Percentiles rank a stretch among this genome's conserved stretches.
Evolutionary conservation across 2,888 invertebrate genomes (phyloP).

Genomic region (Hyposoter dolosus): DNA sequence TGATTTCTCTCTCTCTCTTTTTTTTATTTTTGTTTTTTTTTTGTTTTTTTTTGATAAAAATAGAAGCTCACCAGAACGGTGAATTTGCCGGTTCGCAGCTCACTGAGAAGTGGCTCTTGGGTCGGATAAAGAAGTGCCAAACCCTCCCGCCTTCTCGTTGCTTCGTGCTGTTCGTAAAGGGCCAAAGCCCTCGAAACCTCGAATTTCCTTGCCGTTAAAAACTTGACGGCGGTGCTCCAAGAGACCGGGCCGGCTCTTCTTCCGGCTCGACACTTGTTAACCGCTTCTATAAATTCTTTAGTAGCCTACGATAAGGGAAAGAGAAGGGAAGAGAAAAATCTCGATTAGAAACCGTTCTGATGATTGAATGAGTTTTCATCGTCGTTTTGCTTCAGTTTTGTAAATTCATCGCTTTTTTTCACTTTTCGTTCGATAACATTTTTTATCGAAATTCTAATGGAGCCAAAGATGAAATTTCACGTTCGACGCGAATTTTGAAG

Average conservation of each 20-base stretch:
- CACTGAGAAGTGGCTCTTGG: constrained; percentile 93
- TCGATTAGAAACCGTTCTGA: not conserved
- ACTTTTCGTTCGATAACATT: not conserved
- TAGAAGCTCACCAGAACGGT: constrained; percentile 92
- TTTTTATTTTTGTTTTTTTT: not conserved
- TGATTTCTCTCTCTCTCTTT: not conserved
- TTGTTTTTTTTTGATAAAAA: not conserved
- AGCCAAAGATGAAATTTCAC: not conserved
- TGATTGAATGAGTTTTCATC: not conserved
- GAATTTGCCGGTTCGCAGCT: constrained; percentile 97
- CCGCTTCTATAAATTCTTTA: constrained; percentile 92
- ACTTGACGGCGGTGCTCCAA: constrained; percentile 96
- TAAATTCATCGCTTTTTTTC: not conserved
- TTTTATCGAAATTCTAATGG: not conserved
- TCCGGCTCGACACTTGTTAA: constrained; percentile 88
- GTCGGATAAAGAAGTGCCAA: constrained; percentile 93
- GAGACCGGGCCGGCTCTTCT: constrained; percentile 87
- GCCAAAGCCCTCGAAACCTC: constrained; percentile 95
- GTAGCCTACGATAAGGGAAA: constrained; percentile 88
- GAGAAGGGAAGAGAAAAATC: constrained; percentile 24
- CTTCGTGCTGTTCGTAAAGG: constrained; percentile 97
- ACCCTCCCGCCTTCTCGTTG: constrained; percentile 94
- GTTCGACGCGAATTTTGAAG: not conserved
- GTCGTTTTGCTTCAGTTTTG: not conserved
- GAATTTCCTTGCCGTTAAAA: constrained; percentile 97